phyloP scores from a whole-genome alignment of 2,888 invertebrate genomes.

The Ormyrus pomaceus region DNA sequence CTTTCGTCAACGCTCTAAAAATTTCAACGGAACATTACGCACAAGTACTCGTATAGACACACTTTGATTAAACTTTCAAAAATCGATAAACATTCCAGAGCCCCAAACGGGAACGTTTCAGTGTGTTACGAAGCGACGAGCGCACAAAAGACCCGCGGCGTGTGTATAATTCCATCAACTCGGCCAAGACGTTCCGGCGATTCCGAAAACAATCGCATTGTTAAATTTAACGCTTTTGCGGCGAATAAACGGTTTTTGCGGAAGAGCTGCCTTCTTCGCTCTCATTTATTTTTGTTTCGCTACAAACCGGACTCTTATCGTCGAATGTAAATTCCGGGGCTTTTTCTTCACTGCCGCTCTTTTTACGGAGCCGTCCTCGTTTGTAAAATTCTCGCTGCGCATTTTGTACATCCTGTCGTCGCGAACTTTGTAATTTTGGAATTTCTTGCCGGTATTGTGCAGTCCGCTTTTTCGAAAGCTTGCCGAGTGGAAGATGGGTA shows the following conservation, averaged over 20 bases:
- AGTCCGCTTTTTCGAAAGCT: not conserved
- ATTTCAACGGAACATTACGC: too few species aligned
- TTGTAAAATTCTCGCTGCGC: conserved; percentile 37
- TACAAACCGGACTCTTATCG: conserved; percentile 37
- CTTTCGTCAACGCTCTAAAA: too few species aligned
- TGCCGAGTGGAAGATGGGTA: not conserved
- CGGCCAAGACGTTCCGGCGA: too few species aligned
- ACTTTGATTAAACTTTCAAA: not conserved
- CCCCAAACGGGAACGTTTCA: too few species aligned
- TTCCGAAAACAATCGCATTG: conserved; percentile 7
- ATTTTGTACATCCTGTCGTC: conserved; percentile 17
- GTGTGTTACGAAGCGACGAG: too few species aligned
- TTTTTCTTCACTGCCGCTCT: conserved; percentile 29
- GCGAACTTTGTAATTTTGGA: conserved; percentile 23
- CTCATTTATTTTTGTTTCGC: conserved; percentile 27
- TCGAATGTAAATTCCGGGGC: conserved; percentile 40
- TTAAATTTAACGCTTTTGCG: conserved; percentile 6
- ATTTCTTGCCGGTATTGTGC: conserved; percentile 3
- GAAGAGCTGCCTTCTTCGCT: not conserved
- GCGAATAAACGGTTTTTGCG: not conserved
- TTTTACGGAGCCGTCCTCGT: conserved; percentile 32
- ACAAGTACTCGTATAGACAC: too few species aligned
- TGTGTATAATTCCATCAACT: too few species aligned
- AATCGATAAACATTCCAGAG: too few species aligned
- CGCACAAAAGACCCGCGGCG: too few species aligned